These are phyloP conservation scores for Paraescarpia echinospica DNA, from an alignment of 1,140 invertebrate genomes.

Conservation along the genomic window DNA sequence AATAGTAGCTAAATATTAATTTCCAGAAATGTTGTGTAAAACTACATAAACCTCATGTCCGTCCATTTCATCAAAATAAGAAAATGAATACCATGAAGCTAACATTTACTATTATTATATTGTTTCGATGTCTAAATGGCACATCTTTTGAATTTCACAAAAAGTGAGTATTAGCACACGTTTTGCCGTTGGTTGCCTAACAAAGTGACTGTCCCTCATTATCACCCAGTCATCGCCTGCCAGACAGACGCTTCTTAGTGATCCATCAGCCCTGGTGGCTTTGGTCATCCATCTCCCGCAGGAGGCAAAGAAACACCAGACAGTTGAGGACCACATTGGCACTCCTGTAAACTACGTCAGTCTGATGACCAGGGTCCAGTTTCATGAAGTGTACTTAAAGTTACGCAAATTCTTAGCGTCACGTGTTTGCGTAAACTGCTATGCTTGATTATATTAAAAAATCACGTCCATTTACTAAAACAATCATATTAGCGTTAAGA, in stretches of 20 bases:
- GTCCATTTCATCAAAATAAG: not conserved
- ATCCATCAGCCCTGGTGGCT: not conserved
- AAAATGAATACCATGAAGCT: not conserved
- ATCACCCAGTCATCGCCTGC: not conserved
- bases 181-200: not conserved
- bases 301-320: not conserved
- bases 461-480: too few species aligned
- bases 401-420: too few species aligned
- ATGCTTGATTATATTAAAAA: too few species aligned
- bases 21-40: not conserved
- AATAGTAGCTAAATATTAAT: not conserved
- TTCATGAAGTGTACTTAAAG: too few species aligned
- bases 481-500: too few species aligned
- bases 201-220: not conserved
- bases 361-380: too few species aligned
- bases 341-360: too few species aligned
- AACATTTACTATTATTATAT: not conserved
- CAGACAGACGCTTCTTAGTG: not conserved
- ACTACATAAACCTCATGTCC: not conserved
- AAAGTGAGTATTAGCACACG: too few species aligned
- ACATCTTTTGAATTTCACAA: not conserved
- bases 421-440: too few species aligned
- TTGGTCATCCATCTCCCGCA: not conserved
- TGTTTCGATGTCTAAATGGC: not conserved
- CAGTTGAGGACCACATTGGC: not conserved